These are phyloP conservation scores for Dolichomitus sp. DNA, from an alignment of 2,888 invertebrate species.

Conservation along the genomic window DNA sequence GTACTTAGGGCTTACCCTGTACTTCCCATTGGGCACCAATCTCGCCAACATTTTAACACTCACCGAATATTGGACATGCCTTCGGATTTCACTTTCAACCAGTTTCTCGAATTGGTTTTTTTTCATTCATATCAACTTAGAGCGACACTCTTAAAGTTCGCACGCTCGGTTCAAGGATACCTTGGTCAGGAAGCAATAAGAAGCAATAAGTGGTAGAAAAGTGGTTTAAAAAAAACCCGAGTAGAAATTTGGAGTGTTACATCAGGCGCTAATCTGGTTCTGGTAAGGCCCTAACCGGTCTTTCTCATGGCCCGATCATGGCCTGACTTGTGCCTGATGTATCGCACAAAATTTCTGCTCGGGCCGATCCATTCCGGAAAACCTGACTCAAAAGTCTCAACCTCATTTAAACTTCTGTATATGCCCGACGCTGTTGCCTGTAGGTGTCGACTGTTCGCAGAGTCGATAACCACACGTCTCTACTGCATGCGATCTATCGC, in stretches of 20 bases:
- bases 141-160: no score
- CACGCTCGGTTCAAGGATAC: no score
- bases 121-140: no score
- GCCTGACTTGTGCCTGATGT: no score
- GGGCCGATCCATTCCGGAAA: background rate
- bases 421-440: constrained; percentile 10
- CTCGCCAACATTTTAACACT: background rate
- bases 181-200: no score
- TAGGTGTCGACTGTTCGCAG: constrained; percentile 62
- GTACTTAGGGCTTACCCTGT: background rate
- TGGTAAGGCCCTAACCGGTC: no score
- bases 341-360: no score
- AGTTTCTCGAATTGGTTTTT: background rate
- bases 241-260: no score
- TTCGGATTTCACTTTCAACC: background rate
- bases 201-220: no score
- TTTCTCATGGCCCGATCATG: no score
- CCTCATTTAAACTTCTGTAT: background rate
- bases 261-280: no score
- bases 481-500: constrained; percentile 51
- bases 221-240: no score
- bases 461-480: constrained; percentile 61
- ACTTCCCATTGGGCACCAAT: background rate
- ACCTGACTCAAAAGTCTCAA: background rate
- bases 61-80: background rate